These are phyloP conservation scores for Acipenser transmontanus DNA, from an alignment of 2,797 vertebrate species.

Conservation along the genomic window DNA sequence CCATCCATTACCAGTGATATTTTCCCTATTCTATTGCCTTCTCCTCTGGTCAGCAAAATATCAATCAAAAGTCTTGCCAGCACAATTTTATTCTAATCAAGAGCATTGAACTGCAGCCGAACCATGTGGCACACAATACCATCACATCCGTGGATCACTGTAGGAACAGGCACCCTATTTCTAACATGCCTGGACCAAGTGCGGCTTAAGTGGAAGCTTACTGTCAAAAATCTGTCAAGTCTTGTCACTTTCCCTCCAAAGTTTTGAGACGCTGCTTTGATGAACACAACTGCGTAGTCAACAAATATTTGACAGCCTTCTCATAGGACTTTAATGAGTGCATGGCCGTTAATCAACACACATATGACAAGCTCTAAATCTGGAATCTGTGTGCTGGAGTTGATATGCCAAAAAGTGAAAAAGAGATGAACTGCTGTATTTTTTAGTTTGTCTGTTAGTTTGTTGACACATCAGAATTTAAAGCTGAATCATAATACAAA, in stretches of 20 bases:
- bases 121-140: too few relatives aligned
- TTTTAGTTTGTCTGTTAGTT: background rate
- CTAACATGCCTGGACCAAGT: too few relatives aligned
- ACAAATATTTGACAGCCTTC: constrained; percentile 6
- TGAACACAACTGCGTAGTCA: background rate
- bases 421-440: background rate
- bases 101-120: too few relatives aligned
- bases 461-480: background rate
- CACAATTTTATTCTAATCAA: too few relatives aligned
- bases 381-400: background rate
- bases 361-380: background rate
- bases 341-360: constrained; percentile 2
- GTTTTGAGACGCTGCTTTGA: background rate
- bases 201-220: too few relatives aligned
- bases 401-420: background rate
- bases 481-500: background rate
- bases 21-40: too few relatives aligned
- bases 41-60: too few relatives aligned
- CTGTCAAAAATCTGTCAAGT: too few relatives aligned
- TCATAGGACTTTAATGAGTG: background rate
- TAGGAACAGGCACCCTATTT: too few relatives aligned
- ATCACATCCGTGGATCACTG: too few relatives aligned
- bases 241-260: constrained; percentile 1
- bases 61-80: too few relatives aligned
- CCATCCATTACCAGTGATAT: too few relatives aligned